A percentile compares a stretch with the other conserved stretches of the same genome.
Evolutionary conservation across 2,797 vertebrate genomes (phyloP).

Genomic region (Acanthiza pusilla): DNA sequence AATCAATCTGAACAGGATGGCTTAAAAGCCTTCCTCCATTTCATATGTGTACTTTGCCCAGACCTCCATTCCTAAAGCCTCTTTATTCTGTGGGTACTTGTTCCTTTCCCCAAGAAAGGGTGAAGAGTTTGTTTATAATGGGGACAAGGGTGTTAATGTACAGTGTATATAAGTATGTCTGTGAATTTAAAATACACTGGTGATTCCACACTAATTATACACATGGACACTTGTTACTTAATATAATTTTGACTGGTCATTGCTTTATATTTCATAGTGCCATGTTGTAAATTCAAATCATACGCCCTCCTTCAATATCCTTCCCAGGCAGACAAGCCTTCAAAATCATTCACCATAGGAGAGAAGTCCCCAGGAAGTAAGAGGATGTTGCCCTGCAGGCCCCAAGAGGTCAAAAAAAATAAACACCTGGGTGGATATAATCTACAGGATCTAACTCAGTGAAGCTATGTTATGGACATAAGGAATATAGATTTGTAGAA

Average conservation of each 20-base stretch:
- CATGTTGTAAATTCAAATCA: not conserved
- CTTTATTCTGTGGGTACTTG: not conserved
- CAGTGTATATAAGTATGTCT: accelerated
- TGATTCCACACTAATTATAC: not conserved
- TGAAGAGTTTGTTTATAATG: not conserved
- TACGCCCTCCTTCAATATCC: not conserved
- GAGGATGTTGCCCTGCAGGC: not conserved
- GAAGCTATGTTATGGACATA: not conserved
- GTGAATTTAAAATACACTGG: not conserved
- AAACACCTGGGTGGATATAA: not conserved
- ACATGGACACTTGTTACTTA: accelerated
- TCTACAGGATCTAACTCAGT: not conserved
- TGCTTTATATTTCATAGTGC: not conserved
- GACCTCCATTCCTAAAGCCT: not conserved
- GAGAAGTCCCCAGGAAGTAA: not conserved
- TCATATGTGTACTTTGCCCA: accelerated
- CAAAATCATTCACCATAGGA: not conserved
- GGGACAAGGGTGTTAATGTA: accelerated
- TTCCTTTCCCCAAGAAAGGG: not conserved
- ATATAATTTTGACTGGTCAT: not conserved
- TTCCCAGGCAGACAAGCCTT: not conserved
- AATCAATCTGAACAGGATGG: not conserved
- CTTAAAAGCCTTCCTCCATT: not conserved
- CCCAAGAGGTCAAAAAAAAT: not conserved
- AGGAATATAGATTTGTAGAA: not conserved